Conservation (phyloP, 1,140 invertebrate species). For the Neotoxoptera formosana region DNA sequence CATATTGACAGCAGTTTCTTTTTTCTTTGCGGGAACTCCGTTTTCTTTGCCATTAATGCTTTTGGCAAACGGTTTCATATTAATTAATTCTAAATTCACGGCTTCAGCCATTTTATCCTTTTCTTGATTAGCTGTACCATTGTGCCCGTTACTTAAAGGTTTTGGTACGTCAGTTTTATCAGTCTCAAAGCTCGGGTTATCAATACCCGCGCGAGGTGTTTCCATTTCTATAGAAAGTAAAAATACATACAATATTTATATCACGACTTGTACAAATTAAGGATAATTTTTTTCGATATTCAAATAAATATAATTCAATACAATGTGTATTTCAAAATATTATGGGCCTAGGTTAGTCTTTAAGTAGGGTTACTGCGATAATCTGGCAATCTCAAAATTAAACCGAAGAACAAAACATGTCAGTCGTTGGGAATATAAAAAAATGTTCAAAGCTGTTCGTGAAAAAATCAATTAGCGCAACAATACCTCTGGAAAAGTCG, state of each 20-base stretch:
- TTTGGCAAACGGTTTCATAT: slow-evolving; percentile 69
- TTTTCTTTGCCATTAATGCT: slow-evolving; percentile 61
- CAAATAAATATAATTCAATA: background rate
- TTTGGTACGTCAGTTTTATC: slow-evolving; percentile 53
- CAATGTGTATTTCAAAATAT: background rate
- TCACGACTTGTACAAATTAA: background rate
- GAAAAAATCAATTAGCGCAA: background rate
- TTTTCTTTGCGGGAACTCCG: slow-evolving; percentile 67
- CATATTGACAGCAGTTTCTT: slow-evolving; percentile 74
- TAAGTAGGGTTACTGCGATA: background rate
- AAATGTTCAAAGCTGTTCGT: background rate
- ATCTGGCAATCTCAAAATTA: background rate
- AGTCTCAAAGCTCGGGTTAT: slow-evolving; percentile 60
- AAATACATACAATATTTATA: background rate
- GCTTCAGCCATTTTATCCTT: slow-evolving; percentile 72
- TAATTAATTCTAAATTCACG: slow-evolving; percentile 81
- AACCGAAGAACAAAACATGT: background rate
- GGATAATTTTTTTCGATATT: background rate
- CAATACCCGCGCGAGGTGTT: slow-evolving; percentile 61
- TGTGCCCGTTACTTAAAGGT: slow-evolving; percentile 34
- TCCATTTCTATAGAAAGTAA: slow-evolving; percentile 34
- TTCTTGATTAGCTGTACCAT: slow-evolving; percentile 33
- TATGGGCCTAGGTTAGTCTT: background rate
- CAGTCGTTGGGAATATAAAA: background rate
- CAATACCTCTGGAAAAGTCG: slow-evolving; percentile 49